Evolutionary conservation across 2,113 vertebrate genomes (phyloP).

Genomic region (Oostethus manadensis): DNA sequence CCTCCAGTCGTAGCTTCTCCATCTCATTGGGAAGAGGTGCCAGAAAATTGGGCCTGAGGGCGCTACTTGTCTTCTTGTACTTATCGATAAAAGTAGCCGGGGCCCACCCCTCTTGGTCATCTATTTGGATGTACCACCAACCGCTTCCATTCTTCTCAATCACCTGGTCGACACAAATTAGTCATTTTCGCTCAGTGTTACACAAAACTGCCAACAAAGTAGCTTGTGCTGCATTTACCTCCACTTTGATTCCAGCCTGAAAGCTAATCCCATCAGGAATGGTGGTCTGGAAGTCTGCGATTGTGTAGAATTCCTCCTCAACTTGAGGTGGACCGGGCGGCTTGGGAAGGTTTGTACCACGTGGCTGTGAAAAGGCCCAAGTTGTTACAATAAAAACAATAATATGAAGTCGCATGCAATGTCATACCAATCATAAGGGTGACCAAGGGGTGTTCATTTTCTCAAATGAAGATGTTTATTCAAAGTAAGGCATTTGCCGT

Average conservation of each 20-base stretch:
- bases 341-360: conserved; percentile 88
- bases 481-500: not conserved
- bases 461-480: not conserved
- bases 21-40: conserved; percentile 87
- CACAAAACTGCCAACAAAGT: not conserved
- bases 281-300: conserved; percentile 96
- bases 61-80: conserved; percentile 95
- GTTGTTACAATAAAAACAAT: not conserved
- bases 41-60: conserved; percentile 88
- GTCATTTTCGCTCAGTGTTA: not conserved
- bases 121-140: conserved; percentile 99
- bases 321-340: conserved; percentile 91
- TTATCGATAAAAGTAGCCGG: conserved; percentile 95
- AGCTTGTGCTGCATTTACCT: conserved; percentile 70
- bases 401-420: too few species aligned
- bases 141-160: conserved; percentile 95
- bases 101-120: conserved; percentile 96
- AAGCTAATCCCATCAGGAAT: conserved; percentile 98
- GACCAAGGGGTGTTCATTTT: too few species aligned
- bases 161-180: conserved; percentile 69
- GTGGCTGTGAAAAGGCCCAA: conserved; percentile 70
- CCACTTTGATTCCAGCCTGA: conserved; percentile 93
- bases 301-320: conserved; percentile 97
- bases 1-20: conserved; percentile 77
- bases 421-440: too few species aligned